A percentile compares a stretch with the other conserved stretches of the same genome.
Evolutionary conservation across 2,888 invertebrate species (phyloP).

Genomic region (Helleia helle): DNA sequence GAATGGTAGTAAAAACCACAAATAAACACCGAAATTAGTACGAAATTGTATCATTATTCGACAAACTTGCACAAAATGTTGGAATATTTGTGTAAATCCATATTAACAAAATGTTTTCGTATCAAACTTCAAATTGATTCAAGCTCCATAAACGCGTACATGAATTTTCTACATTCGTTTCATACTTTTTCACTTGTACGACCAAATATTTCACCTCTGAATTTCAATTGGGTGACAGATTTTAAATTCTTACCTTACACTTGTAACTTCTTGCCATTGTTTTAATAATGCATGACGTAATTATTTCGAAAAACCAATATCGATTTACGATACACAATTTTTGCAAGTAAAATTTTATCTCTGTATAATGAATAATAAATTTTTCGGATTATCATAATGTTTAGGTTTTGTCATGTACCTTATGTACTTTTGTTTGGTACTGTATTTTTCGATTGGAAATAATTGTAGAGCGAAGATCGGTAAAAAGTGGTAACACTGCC

Average conservation of each 20-base stretch:
- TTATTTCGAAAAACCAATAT: conserved; percentile 48
- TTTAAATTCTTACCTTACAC: conserved; percentile 71
- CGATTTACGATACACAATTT: conserved; percentile 40
- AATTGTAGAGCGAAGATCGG: too few relatives aligned
- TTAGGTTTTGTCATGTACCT: conserved; percentile 17
- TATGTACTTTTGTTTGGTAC: too few relatives aligned
- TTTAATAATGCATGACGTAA: conserved; percentile 68
- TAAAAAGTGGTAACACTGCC: too few relatives aligned
- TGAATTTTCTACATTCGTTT: conserved; percentile 55
- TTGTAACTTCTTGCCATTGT: conserved; percentile 45
- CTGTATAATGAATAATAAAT: conserved; percentile 25
- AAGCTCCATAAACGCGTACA: conserved; percentile 55
- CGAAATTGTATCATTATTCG: too few relatives aligned
- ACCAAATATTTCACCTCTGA: conserved; percentile 31
- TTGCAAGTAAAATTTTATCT: conserved; percentile 30
- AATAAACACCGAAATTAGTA: too few relatives aligned
- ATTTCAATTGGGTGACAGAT: conserved; percentile 68
- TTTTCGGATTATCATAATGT: conserved; percentile 19
- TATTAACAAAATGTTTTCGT: too few relatives aligned
- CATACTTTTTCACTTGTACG: conserved; percentile 52
- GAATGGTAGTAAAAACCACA: too few relatives aligned
- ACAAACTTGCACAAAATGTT: too few relatives aligned
- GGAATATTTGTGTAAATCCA: too few relatives aligned
- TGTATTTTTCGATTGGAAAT: too few relatives aligned
- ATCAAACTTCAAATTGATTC: conserved; percentile 39